These are phyloP conservation scores for Acanthoscelides obtectus DNA, from an alignment of 2,888 invertebrate species.

Conservation along the genomic window DNA sequence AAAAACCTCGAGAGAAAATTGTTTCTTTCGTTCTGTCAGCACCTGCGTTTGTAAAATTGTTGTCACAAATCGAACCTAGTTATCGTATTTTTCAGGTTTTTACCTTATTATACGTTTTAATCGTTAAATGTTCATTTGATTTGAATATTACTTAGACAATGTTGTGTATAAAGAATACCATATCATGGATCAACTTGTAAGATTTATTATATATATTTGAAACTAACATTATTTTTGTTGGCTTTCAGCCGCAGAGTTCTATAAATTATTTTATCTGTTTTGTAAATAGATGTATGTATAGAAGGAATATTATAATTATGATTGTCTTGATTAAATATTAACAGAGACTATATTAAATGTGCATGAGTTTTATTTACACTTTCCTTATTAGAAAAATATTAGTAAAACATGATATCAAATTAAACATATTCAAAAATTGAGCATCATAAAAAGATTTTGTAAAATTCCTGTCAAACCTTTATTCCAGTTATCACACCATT, in stretches of 20 bases:
- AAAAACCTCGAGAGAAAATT: background rate
- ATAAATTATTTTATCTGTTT: constrained; percentile 49
- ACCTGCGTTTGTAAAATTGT: constrained; percentile 30
- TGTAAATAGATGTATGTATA: constrained; percentile 52
- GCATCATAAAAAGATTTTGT: no score
- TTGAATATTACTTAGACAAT: constrained; percentile 32
- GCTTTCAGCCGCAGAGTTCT: constrained; percentile 36
- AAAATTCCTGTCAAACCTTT: no score
- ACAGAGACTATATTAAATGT: constrained; percentile 42
- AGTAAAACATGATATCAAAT: no score
- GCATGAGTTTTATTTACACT: constrained; percentile 14
- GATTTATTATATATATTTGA: constrained; percentile 37
- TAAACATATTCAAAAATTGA: no score
- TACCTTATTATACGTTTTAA: constrained; percentile 27
- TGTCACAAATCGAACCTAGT: constrained; percentile 17
- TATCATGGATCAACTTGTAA: constrained; percentile 45
- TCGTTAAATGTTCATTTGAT: constrained; percentile 40
- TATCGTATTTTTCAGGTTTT: background rate
- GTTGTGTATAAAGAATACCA: constrained; percentile 45
- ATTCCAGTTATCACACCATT: no score
- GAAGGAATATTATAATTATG: constrained; percentile 48
- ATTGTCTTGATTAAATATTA: constrained; percentile 51
- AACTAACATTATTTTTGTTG: constrained; percentile 42
- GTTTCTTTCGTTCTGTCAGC: constrained; percentile 9
- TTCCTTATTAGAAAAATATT: background rate